phyloP scores from a whole-genome alignment of 2,113 vertebrate genomes.

The Tetrao urogallus region DNA sequence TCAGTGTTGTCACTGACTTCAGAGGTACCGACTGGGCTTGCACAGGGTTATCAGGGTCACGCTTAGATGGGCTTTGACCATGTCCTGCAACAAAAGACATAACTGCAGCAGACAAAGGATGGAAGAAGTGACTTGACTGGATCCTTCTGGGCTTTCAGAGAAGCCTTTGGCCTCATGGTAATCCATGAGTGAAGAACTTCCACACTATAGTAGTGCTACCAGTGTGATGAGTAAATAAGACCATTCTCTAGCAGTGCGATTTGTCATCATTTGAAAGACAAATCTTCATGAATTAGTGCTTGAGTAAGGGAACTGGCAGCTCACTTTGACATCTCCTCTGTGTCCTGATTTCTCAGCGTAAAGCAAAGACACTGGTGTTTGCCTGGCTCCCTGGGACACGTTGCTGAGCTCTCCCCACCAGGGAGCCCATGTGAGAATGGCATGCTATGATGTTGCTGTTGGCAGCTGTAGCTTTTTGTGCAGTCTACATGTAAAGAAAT shows the following conservation, averaged over 20 bases:
- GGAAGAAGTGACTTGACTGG: background rate
- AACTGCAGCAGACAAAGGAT: background rate
- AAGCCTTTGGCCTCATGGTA: background rate
- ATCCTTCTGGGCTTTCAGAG: background rate
- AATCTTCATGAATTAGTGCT: background rate
- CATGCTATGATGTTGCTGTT: background rate
- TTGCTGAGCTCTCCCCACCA: background rate
- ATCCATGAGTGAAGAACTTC: background rate
- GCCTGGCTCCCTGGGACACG: background rate
- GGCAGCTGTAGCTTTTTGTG: background rate
- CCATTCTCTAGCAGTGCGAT: background rate
- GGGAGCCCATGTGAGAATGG: rapidly evolving
- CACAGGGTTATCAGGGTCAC: background rate
- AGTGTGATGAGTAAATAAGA: background rate
- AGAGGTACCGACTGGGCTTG: background rate
- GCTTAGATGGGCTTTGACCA: background rate
- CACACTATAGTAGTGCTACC: background rate
- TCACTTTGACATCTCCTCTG: background rate
- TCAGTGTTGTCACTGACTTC: background rate
- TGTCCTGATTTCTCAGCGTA: background rate
- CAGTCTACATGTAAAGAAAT: background rate
- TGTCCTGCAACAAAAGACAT: background rate
- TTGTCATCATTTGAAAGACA: background rate
- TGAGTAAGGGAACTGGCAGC: background rate
- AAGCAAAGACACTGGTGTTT: background rate